Evolutionary conservation across 2,797 vertebrate species (phyloP), one percentile per base, ranked within the genome.

Genomic region (Hyperoplus lanceolatus): DNA sequence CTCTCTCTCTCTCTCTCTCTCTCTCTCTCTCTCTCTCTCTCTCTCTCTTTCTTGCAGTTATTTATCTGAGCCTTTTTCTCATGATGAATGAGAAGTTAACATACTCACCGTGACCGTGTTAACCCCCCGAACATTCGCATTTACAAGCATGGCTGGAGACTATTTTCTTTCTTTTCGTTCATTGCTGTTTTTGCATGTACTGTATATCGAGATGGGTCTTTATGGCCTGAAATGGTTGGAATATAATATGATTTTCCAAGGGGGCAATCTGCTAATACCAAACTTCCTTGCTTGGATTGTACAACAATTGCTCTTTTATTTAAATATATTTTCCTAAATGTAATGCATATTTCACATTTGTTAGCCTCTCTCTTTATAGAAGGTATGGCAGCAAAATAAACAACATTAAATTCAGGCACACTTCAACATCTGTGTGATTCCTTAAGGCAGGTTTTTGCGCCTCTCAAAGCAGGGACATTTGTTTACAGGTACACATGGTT

Each of bases 401-500:
- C 41, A 42, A 50, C 48, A 39, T n/a, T 70, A 61, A 77, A 76
- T 60, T 55, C 39, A 75, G 48, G 58, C 65, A 61, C 45, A 72
- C 55, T 57, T 70, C 46, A 57, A 65, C 66, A 66, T 63, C 15
- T 77, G 62, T 48, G 61, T 38, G 10, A 13, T 71, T 70, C 75
- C 79, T 63, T 41, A 15, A 54, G 87, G 63, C 59, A 64, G 15
- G 51, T 80, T 82, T 75, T 59, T 64, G 54, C 9, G 0, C 61
- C 50, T 46, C 13, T 73, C 29, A 75, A 38, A 72, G 67, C 49
- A 76, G 84, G 77, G 79, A 75, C 83, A 78, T 74, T 75, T 81
- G 70, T 80, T 84, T 68, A 65, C 74, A 56, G 72, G 76, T 50
- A 61, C 64, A 54, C 58, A 49, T 48, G 57, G 70, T 83, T 87